Conservation (phyloP, 1,140 invertebrate species). For the Neodiprion virginianus region DNA sequence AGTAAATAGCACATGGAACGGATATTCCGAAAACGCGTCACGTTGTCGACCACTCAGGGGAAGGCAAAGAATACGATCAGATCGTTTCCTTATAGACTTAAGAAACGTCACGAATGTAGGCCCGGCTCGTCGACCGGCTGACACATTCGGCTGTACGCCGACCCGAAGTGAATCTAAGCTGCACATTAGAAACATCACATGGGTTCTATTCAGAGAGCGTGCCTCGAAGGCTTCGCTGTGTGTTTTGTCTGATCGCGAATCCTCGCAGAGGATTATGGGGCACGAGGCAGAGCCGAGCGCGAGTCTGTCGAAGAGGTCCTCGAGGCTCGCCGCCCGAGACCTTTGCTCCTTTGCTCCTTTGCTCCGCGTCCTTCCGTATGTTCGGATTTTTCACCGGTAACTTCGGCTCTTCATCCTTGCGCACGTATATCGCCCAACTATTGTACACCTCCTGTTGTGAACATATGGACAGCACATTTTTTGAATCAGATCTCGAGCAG, state of each 20-base stretch:
- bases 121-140: neutral
- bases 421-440: conserved; percentile 10
- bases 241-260: conserved; percentile 48
- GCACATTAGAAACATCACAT: conserved; percentile 48
- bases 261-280: conserved; percentile 42
- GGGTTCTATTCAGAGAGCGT: conserved; percentile 44
- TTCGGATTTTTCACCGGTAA: neutral
- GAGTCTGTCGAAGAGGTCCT: conserved; percentile 34
- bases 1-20: too few relatives aligned
- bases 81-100: too few relatives aligned
- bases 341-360: conserved; percentile 16
- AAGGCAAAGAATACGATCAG: too few relatives aligned
- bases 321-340: conserved; percentile 20
- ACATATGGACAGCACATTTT: too few relatives aligned
- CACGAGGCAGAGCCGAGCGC: conserved; percentile 22
- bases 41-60: too few relatives aligned
- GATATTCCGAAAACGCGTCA: too few relatives aligned
- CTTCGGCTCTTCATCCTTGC: conserved; percentile 10
- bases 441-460: too few relatives aligned
- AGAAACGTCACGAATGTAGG: too few relatives aligned
- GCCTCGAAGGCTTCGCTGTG: conserved; percentile 27
- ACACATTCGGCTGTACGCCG: conserved; percentile 29
- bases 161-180: conserved; percentile 38
- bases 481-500: too few relatives aligned
- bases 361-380: neutral